These are phyloP conservation scores for Nesometra sesokonis DNA, from an alignment of 35 echinoderm and acorn worm genomes.

Conservation along the genomic window DNA sequence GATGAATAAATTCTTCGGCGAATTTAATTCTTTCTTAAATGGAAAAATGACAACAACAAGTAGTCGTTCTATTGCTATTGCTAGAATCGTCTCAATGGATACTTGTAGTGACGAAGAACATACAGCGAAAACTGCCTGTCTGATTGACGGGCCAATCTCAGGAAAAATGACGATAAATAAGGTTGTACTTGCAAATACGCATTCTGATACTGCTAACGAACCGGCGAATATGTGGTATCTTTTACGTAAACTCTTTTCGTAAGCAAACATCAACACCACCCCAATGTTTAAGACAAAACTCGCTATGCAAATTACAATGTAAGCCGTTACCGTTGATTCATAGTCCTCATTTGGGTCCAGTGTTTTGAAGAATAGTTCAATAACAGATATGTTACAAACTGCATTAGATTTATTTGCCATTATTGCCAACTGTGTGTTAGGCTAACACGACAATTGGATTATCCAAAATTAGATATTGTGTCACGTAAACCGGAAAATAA, in stretches of 20 bases:
- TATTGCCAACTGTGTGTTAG: no score
- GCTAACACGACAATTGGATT: no score
- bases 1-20: background rate
- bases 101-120: background rate
- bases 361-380: background rate
- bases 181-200: background rate
- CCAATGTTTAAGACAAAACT: background rate
- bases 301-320: background rate
- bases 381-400: background rate
- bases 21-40: background rate
- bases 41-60: background rate
- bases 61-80: background rate
- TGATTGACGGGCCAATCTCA: background rate
- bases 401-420: background rate
- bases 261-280: background rate
- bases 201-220: background rate
- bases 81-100: background rate
- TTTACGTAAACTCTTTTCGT: background rate
- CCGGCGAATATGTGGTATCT: background rate
- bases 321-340: background rate
- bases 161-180: background rate
- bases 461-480: no score
- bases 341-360: background rate
- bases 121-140: background rate
- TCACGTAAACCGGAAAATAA: no score